Evolutionary conservation across 2,113 vertebrate genomes (phyloP), one percentile per base, ranked within the genome.

Genomic region (Mola mola): DNA sequence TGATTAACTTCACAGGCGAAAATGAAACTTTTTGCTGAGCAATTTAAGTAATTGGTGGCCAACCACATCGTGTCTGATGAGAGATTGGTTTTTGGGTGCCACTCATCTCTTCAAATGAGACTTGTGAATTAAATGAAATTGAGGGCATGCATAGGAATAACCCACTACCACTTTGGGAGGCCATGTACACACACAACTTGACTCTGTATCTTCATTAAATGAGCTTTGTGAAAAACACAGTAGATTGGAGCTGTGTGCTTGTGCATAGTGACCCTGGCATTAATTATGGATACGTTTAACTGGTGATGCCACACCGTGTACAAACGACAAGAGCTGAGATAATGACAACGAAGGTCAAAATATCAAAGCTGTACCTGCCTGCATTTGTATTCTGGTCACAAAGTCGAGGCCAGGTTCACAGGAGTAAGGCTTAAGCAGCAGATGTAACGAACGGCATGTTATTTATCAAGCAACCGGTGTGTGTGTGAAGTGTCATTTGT

Each of bases 1-100:
- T 85, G 71, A 89, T 88, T 86, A 82, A 87, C 72, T 76, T 79
- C 70, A 72, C 85, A 85, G 72, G 73, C 78, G 69, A 78, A 83
- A 88, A 87, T 82, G 66, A 72, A 89, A 86, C 67, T 85, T 83
- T 85, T 60, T 68, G 63, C 61, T 47, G 67, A 79, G 61, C 74
- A 74, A 72, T 83, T 84, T 84, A 46, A 67, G 70, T 72, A 76
- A 85, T 76, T 66, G 73, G 75, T 87, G 52, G 64, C 1, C 5
- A 48, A 65, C 60, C 62, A 57, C 73, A 75, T 68, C 66, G 65
- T 12, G 51, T 61, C 76, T 50, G 51, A 57, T 20, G 63, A 65
- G 60, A 42, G 42, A 72, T 66, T 57, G 59, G 49, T 41, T 76
- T 74, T 24, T 8, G 56, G 66, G 37, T 66, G 24, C 19, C 79